Percentiles rank a stretch among this genome's conserved stretches.
Conservation (phyloP, 2,888 invertebrate species). For the Athalia cordata region DNA sequence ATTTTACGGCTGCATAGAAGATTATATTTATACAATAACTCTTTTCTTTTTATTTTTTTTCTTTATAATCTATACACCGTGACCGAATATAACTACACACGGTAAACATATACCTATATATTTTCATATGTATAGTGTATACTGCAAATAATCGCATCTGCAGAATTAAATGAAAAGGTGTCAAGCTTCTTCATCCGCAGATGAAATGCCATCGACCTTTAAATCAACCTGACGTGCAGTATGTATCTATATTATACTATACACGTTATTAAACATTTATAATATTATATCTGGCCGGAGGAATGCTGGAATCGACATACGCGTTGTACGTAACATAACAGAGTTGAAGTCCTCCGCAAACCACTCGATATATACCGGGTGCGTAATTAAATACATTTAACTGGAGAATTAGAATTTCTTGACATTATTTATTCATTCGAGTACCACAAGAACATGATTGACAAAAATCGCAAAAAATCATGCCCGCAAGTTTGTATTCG, state of each 20-base stretch:
- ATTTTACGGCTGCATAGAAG: background rate
- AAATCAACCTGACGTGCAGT: background rate
- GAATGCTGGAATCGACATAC: conserved; percentile 4
- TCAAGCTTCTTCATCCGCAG: background rate
- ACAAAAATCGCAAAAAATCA: too few species aligned
- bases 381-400: background rate
- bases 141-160: too few species aligned
- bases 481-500: too few species aligned
- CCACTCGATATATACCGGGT: conserved; percentile 5
- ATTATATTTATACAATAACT: background rate
- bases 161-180: too few species aligned
- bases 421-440: too few species aligned
- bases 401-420: too few species aligned
- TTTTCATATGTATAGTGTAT: too few species aligned
- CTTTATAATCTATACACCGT: background rate
- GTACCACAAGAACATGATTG: too few species aligned
- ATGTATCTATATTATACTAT: background rate
- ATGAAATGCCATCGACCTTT: conserved; percentile 12
- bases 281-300: conserved; percentile 11
- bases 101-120: background rate
- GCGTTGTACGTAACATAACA: background rate
- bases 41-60: background rate
- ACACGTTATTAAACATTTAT: background rate
- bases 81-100: conserved; percentile 13
- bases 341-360: background rate